Base-by-base conservation (phyloP, 2,113 vertebrate species). In the Xyrauchen texanus region DNA sequence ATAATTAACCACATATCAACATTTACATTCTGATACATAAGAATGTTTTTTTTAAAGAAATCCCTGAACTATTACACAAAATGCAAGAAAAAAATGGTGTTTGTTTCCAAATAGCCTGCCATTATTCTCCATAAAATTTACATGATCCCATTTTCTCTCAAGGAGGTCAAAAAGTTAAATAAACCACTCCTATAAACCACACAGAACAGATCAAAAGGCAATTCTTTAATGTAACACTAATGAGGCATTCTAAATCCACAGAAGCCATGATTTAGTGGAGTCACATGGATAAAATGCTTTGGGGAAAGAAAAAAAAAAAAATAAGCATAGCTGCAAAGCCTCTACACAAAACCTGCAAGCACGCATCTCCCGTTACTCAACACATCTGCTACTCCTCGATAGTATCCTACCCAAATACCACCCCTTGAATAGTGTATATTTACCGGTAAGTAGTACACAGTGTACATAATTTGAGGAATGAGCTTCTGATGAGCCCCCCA, bases 271-370 rank as follows among this genome's bases (percentile, higher is more conserved):
- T 42, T 64, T 11, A 53, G 49, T 51, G 16, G 11, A 76, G 12
- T 65, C 73, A 76, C 73, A 52, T 65, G 73, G 49, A 65, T 16
- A 63, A 51, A 63, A 63, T 62, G 45, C 60, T 75, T 49, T 42
- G 11, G 21, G 53, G n/a, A 45, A 0, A 74, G 62, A 62, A 34
- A 4, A 34, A n/a, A 21, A 3, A 6, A 58, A 76, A 74, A 74
- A 34, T 45, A 49, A 3, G 4, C 4, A 10, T 7, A 34, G 16
- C 21, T 52, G 42, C 21, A 64, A 76, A 64, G 58, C 4, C 8
- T 9, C 44, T 52, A n/a, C 21, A 34, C 21, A 34, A 34, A 34
- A 3, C 21, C 21, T 4, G 11, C 42, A 55, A n/a, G n/a, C 21
- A 70, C 8, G 6, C 4, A 75, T 34, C 11, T 34, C 60, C n/a